phyloP scores from a whole-genome alignment of 2,113 vertebrate genomes.

The Chionomys nivalis region DNA sequence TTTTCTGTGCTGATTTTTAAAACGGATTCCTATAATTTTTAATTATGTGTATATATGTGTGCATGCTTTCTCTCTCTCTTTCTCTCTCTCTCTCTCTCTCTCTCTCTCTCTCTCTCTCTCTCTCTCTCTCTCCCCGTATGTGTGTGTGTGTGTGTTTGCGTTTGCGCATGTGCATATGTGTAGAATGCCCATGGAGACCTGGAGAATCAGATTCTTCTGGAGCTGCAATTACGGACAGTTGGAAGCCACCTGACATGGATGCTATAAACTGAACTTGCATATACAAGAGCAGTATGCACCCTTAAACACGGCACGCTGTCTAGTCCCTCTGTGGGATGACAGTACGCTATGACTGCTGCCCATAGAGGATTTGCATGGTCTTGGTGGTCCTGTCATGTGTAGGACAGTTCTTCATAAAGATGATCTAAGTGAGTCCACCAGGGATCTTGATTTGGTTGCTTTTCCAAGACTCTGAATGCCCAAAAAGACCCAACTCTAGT shows the following conservation, averaged over 20 bases:
- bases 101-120: no score
- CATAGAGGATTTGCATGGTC: not conserved
- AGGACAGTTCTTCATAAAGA: not conserved
- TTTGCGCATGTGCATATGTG: not conserved
- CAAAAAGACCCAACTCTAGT: not conserved
- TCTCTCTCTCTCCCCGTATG: not conserved
- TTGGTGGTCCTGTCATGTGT: not conserved
- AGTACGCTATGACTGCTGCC: not conserved
- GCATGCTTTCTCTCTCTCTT: no score
- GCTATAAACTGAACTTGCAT: not conserved
- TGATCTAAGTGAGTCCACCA: not conserved
- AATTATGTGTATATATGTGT: not conserved
- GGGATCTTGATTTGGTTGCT: not conserved
- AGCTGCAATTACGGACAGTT: not conserved
- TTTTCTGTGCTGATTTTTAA: constrained; percentile 26
- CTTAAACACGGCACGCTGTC: rapidly evolving
- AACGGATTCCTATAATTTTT: not conserved
- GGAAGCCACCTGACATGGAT: not conserved
- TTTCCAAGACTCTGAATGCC: not conserved
- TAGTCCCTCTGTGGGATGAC: not conserved
- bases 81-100: no score
- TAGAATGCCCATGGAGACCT: not conserved
- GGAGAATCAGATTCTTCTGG: not conserved
- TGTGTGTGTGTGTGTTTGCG: not conserved
- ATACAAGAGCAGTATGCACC: not conserved